These are phyloP conservation scores for Solea solea DNA, from an alignment of 2,113 vertebrate genomes.

Conservation along the genomic window DNA sequence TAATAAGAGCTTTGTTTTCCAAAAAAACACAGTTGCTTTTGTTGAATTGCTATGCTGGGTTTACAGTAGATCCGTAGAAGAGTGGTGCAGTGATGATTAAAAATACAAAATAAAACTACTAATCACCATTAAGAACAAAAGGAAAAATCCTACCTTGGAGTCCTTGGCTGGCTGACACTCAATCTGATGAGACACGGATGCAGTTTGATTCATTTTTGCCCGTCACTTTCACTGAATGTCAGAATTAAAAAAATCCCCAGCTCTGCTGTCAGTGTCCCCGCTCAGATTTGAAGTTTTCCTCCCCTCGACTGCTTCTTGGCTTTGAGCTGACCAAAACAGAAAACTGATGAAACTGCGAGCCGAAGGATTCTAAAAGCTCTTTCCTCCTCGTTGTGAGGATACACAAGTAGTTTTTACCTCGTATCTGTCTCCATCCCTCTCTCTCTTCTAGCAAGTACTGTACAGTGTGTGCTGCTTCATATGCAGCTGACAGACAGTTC, in stretches of 20 bases:
- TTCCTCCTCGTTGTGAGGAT: conserved; percentile 3
- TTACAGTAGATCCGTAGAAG: too few relatives aligned
- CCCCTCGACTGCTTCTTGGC: neutral
- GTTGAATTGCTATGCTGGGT: too few relatives aligned
- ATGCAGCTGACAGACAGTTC: conserved; percentile 60
- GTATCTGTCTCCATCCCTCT: conserved; percentile 7
- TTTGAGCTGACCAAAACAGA: neutral
- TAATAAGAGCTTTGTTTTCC: too few relatives aligned
- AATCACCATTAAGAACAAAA: neutral
- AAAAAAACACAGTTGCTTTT: too few relatives aligned
- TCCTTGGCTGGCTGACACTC: conserved; percentile 64
- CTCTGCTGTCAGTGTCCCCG: neutral
- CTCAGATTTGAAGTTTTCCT: conserved; percentile 42
- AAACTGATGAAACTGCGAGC: conserved; percentile 2
- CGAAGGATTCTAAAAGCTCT: neutral
- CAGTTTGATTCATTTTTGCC: conserved; percentile 71
- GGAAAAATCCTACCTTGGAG: conserved; percentile 54
- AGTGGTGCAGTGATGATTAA: too few relatives aligned
- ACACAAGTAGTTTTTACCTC: conserved; percentile 24
- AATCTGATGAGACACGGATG: conserved; percentile 72
- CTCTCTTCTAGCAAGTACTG: conserved; percentile 1
- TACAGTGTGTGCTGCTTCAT: conserved; percentile 26
- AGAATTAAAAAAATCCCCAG: conserved; percentile 2
- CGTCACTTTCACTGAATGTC: neutral
- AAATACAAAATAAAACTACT: neutral